Evolutionary conservation across 2,888 invertebrate genomes (phyloP), one percentile per base, ranked within the genome.

Genomic region (Apocheima hispidaria): DNA sequence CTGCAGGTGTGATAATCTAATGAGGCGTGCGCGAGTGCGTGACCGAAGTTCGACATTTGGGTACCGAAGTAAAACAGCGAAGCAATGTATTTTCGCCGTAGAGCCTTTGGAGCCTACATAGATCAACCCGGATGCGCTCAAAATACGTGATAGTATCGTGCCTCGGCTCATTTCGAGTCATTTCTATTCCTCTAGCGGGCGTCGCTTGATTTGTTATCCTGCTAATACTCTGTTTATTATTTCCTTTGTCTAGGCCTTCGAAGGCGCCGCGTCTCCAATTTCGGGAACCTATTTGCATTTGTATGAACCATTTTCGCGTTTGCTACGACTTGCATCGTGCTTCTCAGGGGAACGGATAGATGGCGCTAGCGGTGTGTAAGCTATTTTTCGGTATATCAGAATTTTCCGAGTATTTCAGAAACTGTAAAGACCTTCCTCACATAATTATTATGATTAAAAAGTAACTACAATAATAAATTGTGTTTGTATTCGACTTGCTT

Each of bases 131-230:
- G 82, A 84, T 79, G 80, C 75, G 76, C 65, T 66, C 60, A 60
- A 60, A 59, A 70, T 69, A 83, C 83, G 82, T 84, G 83, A 77
- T 73, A 68, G 63, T 69, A 71, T 66, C 72, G 71, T 52, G n/a
- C 54, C 59, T 60, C 58, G 61, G 60, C 78, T 85, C 77, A 84
- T 86, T 84, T 72, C 56, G 51, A 48, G 60, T 75, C 56, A 86
- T 87, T 87, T 77, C 79, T 81, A 86, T 87, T 83, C 87, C 41
- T 54, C 44, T 30, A 60, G 66, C 79, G 78, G 63, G 52, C 69
- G 55, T 62, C 41, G 57, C 71, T 79, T 83, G 80, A 83, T 86
- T 84, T 83, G 82, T 82, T 82, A 80, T 80, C 77, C 79, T 74
- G 71, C 77, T 84, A 81, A 82, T 83, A 79, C 73, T 70, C 70